Conservation (phyloP, 2,888 invertebrate species). For the Caenorhabditis doughertyi region DNA sequence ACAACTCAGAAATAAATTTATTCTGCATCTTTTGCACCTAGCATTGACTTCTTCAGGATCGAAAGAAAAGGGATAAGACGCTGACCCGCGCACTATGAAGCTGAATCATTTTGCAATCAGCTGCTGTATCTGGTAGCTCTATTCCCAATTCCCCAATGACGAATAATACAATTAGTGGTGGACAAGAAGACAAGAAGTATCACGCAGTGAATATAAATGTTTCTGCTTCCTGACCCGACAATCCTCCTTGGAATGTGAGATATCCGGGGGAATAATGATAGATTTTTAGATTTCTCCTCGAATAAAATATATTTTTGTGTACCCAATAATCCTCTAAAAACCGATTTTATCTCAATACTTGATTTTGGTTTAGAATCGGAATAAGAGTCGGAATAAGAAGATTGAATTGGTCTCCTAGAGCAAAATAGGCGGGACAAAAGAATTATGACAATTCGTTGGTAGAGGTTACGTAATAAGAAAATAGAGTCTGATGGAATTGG, state of each 20-base stretch:
- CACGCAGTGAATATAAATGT: constrained; percentile 54
- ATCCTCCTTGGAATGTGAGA: too few relatives aligned
- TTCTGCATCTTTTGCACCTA: constrained; percentile 40
- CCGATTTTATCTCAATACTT: constrained; percentile 24
- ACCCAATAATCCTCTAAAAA: constrained; percentile 15
- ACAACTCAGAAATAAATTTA: constrained; percentile 21
- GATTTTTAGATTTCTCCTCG: constrained; percentile 15
- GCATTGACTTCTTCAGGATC: constrained; percentile 46
- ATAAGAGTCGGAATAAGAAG: constrained; percentile 17
- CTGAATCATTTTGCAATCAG: constrained; percentile 34
- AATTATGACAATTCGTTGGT: too few relatives aligned
- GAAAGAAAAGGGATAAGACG: constrained; percentile 29
- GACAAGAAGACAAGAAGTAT: constrained; percentile 34
- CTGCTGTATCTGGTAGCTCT: constrained; percentile 34
- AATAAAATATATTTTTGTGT: neutral
- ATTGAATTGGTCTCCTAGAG: neutral
- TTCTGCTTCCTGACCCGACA: constrained; percentile 6
- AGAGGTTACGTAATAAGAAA: too few relatives aligned
- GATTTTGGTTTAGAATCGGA: constrained; percentile 3
- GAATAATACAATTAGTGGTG: constrained; percentile 54
- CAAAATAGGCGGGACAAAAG: neutral
- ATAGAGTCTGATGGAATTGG: too few relatives aligned
- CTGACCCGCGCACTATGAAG: constrained; percentile 18
- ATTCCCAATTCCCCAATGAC: constrained; percentile 40
- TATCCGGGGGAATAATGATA: neutral